phyloP scores from a whole-genome alignment of 2,888 invertebrate genomes.

The Oscheius sp. region DNA sequence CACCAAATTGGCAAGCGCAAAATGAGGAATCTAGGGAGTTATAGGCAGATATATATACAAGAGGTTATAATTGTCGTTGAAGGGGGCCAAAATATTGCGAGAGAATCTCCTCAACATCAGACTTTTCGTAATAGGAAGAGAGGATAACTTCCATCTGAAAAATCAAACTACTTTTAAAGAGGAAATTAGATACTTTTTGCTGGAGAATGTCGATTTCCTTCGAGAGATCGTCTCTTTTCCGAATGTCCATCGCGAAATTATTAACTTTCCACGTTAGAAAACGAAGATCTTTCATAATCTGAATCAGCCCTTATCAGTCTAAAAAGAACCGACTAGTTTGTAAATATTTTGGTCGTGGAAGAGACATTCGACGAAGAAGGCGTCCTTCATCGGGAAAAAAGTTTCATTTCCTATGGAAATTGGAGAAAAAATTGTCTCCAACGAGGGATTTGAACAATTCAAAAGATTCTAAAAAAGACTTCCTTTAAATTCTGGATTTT shows the following conservation, averaged over 20 bases:
- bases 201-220: background rate
- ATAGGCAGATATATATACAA: slow-evolving; percentile 9
- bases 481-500: background rate
- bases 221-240: background rate
- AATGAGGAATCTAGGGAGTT: background rate
- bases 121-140: background rate
- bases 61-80: background rate
- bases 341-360: slow-evolving; percentile 13
- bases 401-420: slow-evolving; percentile 10
- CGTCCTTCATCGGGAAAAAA: slow-evolving; percentile 25
- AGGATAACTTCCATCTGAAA: slow-evolving; percentile 15
- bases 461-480: background rate
- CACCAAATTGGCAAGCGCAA: background rate
- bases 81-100: slow-evolving; percentile 22
- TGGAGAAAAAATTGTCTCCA: background rate
- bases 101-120: slow-evolving; percentile 25
- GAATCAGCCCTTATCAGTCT: background rate
- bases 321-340: slow-evolving; percentile 10
- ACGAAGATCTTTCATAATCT: slow-evolving; percentile 30
- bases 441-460: background rate
- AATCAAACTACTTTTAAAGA: too few relatives aligned
- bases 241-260: slow-evolving; percentile 6
- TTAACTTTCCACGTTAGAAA: slow-evolving; percentile 25
- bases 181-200: background rate
- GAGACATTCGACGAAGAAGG: slow-evolving; percentile 13